phyloP scores from a whole-genome alignment of 2,888 invertebrate genomes.

The Endomychus coccineus region DNA sequence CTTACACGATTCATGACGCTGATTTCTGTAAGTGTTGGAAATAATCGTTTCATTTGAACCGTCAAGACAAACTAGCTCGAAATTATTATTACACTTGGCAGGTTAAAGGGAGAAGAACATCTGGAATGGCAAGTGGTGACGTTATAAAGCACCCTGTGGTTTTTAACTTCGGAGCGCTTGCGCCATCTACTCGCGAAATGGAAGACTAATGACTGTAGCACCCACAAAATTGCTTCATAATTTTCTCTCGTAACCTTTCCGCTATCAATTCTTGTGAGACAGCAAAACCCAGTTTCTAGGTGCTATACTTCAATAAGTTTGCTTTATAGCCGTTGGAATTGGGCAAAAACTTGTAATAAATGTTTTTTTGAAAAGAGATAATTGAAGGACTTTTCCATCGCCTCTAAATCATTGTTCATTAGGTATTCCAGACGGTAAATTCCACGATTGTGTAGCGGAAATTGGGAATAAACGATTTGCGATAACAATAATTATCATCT shows the following conservation, averaged over 20 bases:
- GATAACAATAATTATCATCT: too few species aligned
- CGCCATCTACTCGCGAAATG: slow-evolving; percentile 22
- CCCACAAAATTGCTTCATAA: slow-evolving; percentile 46
- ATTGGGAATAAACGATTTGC: too few species aligned
- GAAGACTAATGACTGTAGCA: slow-evolving; percentile 42
- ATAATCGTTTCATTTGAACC: too few species aligned
- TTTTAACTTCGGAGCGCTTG: slow-evolving; percentile 10
- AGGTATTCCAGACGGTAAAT: too few species aligned
- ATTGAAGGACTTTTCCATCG: slow-evolving; percentile 24
- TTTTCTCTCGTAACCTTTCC: slow-evolving; percentile 43
- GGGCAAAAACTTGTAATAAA: slow-evolving; percentile 24
- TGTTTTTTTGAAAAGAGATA: slow-evolving; percentile 25
- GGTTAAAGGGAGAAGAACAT: slow-evolving; percentile 29
- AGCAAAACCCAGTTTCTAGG: slow-evolving; percentile 30
- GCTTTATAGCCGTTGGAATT: slow-evolving; percentile 26
- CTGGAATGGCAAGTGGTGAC: slow-evolving; percentile 30
- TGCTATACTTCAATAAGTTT: slow-evolving; percentile 36
- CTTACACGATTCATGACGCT: too few species aligned
- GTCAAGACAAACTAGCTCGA: too few species aligned
- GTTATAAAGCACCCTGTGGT: slow-evolving; percentile 30
- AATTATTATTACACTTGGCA: too few species aligned
- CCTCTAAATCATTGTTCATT: too few species aligned
- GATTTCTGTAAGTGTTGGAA: too few species aligned
- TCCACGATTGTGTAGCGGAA: too few species aligned
- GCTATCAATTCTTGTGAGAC: slow-evolving; percentile 40